Percentiles rank a stretch among this genome's conserved stretches.
Conservation (phyloP, 2,797 vertebrate species). For the Microchirus variegatus region DNA sequence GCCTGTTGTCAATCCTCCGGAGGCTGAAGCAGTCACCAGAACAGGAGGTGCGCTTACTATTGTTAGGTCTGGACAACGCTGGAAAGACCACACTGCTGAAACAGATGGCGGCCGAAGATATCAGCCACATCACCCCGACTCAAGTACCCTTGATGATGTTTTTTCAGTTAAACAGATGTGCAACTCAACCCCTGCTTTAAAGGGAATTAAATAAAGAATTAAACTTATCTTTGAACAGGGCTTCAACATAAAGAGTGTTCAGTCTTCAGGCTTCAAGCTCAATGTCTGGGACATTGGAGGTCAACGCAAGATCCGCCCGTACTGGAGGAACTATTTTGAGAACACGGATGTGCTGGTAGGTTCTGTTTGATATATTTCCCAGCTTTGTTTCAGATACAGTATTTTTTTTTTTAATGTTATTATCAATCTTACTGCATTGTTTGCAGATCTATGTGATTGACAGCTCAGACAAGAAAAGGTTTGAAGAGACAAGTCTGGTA, state of each 20-base stretch:
- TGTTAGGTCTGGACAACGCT: slow-evolving; percentile 95
- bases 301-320: slow-evolving; percentile 85
- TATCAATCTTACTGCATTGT: slow-evolving; percentile 12
- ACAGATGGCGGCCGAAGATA: slow-evolving; percentile 78
- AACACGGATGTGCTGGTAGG: slow-evolving; percentile 87
- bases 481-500: slow-evolving; percentile 87
- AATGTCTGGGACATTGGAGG: slow-evolving; percentile 90
- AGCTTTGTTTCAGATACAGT: background rate
- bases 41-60: slow-evolving; percentile 92
- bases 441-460: slow-evolving; percentile 89
- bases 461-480: slow-evolving; percentile 86
- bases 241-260: slow-evolving; percentile 88
- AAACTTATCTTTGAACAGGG: slow-evolving; percentile 69
- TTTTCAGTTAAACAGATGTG: background rate
- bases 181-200: background rate
- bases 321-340: slow-evolving; percentile 89
- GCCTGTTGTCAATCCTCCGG: slow-evolving; percentile 92
- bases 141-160: slow-evolving; percentile 63
- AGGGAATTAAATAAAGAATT: background rate
- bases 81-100: slow-evolving; percentile 91
- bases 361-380: slow-evolving; percentile 21
- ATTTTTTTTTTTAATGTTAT: slow-evolving; percentile 1
- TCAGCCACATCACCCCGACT: slow-evolving; percentile 81
- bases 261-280: slow-evolving; percentile 85
- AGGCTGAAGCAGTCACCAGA: slow-evolving; percentile 93